Evolutionary conservation across 2,113 vertebrate genomes (phyloP).

Genomic region (Pterocles gutturalis): DNA sequence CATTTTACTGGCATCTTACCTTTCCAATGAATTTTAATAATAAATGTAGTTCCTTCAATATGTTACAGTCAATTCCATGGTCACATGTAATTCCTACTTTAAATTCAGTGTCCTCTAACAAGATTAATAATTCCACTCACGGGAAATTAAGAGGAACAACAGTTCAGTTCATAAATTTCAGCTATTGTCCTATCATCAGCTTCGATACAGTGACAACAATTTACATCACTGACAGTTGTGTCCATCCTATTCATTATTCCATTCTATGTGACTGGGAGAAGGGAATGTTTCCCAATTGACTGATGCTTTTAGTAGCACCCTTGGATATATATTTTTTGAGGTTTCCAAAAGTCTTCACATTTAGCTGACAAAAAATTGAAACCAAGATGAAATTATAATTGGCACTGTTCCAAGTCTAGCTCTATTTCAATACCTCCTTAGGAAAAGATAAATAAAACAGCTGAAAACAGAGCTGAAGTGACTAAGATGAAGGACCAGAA

Average conservation of each 20-base stretch:
- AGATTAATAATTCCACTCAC: background rate
- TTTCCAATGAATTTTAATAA: slow-evolving; percentile 34
- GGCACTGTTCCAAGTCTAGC: background rate
- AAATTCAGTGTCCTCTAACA: background rate
- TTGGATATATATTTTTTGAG: background rate
- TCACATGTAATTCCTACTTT: background rate
- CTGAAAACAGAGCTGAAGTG: background rate
- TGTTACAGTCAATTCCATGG: background rate
- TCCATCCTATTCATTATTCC: background rate
- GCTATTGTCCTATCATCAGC: background rate
- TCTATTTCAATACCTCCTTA: background rate
- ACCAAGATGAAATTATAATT: background rate
- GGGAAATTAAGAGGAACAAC: background rate
- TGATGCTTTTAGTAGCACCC: background rate
- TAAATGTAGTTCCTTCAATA: background rate
- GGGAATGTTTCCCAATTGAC: background rate
- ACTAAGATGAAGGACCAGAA: background rate
- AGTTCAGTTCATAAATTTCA: slow-evolving; percentile 15
- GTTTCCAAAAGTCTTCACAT: background rate
- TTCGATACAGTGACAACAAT: background rate
- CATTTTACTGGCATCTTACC: slow-evolving; percentile 18
- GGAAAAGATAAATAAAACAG: background rate
- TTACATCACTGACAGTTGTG: background rate
- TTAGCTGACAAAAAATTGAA: background rate
- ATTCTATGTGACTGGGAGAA: background rate